phyloP scores from a whole-genome alignment of 2,888 invertebrate species.

The Leptinotarsa peninsularis region DNA sequence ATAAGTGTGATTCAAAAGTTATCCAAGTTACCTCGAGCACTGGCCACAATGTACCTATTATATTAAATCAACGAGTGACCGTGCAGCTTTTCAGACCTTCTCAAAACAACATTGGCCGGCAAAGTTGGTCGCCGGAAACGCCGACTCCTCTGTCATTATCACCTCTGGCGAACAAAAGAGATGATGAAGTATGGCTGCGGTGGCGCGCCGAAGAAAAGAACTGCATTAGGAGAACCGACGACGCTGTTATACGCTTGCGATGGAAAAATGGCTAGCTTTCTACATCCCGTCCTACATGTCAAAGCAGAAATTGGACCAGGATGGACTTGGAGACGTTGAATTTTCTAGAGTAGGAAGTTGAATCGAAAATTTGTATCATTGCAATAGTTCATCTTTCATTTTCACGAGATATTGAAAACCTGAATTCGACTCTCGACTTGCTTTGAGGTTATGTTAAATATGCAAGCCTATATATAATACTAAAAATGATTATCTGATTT shows the following conservation, averaged over 20 bases:
- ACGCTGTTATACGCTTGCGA: constrained; percentile 49
- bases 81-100: constrained; percentile 54
- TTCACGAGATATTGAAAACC: too few species aligned
- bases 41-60: constrained; percentile 64
- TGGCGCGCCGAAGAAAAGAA: constrained; percentile 58
- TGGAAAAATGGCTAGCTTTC: constrained; percentile 44
- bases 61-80: constrained; percentile 62
- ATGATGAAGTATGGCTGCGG: constrained; percentile 63
- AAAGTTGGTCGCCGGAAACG: constrained; percentile 65
- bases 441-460: too few species aligned
- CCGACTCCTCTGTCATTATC: constrained; percentile 65
- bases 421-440: too few species aligned
- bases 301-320: not conserved
- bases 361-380: not conserved
- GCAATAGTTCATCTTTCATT: too few species aligned
- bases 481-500: too few species aligned
- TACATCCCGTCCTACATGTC: constrained; percentile 1
- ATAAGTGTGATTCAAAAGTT: constrained; percentile 62
- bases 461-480: too few species aligned
- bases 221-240: constrained; percentile 60
- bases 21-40: constrained; percentile 61
- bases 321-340: too few species aligned
- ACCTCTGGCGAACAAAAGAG: constrained; percentile 65
- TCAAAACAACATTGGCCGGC: constrained; percentile 61
- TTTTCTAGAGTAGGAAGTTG: too few species aligned